Base-by-base conservation (phyloP, 2,113 vertebrate genomes). In the Phoxinus phoxinus region DNA sequence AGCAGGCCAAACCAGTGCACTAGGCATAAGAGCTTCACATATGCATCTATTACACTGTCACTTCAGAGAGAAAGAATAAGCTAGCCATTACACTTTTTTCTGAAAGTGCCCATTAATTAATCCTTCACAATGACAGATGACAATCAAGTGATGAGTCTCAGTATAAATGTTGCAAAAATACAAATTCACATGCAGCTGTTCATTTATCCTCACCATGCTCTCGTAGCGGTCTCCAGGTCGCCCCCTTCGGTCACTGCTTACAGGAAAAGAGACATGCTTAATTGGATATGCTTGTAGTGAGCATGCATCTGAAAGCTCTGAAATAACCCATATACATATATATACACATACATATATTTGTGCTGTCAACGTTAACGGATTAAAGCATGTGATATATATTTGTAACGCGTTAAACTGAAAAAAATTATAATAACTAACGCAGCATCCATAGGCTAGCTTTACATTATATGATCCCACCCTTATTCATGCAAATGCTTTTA, bases 191-290 rank as follows among this genome's bases (percentile, higher is more conserved):
- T 15, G 12, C 27, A 19, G 44, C 51, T 17, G 59, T 81, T 53
- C 7, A 30, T 25, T n/a, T 27, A 37, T 61, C 87, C 96, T 87
- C 95, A 99, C 97, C 97, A 99, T 97, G 94, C 97, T 97, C 91
- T 99, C 97, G 0, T 98, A 99, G 83, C 97, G 97, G 58, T 99
- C 97, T 91, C 96, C 95, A 0, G 96, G 96, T 93, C 97, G 93
- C 86, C 96, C 95, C 90, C 98, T 95, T 91, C 97, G 94, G 92
- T 99, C 97, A 75, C 97, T 95, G 32, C 80, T 76, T 65, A 87
- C 78, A 90, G n/a, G 79, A 84, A 32, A 21, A 11, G 63, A 85
- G 56, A 78, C 7, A 65, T 32, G 51, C 11, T 48, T 3, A 65
- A 30, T 19, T 86, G 19, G 27, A 56, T 65, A 53, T 51, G 44